These are phyloP conservation scores for Numenius arquata DNA, from an alignment of 2,113 vertebrate genomes.

Conservation along the genomic window DNA sequence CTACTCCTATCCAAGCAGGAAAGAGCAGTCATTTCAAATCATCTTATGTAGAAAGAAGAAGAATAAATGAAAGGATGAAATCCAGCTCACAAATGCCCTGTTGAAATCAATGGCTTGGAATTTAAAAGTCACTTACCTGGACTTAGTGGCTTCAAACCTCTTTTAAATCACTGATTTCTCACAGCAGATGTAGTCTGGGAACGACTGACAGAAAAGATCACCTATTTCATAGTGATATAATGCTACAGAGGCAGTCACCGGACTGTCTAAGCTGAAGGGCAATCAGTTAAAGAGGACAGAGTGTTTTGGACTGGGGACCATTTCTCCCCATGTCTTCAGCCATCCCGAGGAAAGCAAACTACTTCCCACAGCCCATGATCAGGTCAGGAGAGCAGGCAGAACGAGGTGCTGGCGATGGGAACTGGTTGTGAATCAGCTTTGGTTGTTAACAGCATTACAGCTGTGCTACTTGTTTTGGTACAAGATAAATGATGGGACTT, in stretches of 20 bases:
- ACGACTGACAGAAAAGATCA: background rate
- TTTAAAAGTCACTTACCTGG: background rate
- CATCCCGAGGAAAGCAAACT: background rate
- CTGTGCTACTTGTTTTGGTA: background rate
- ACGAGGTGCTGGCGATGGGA: rapidly evolving
- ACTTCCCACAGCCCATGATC: background rate
- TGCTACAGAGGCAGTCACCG: background rate
- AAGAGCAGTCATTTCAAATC: background rate
- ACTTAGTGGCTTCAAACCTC: background rate
- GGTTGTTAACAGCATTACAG: background rate
- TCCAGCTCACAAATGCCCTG: background rate
- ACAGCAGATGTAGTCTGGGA: background rate
- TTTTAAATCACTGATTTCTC: background rate
- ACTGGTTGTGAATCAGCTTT: background rate
- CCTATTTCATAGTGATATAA: background rate
- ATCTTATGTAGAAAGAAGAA: background rate
- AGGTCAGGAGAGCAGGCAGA: background rate
- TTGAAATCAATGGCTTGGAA: background rate
- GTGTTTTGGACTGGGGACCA: background rate
- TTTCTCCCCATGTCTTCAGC: background rate
- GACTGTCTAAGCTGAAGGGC: background rate
- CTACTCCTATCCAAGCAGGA: background rate
- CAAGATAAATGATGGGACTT: background rate
- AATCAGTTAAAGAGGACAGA: background rate
- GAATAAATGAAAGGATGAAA: background rate